A percentile compares a stretch with the other conserved stretches of the same genome.
phyloP scores from a whole-genome alignment of 2,113 vertebrate species.

The Rhadina sibilatrix region DNA sequence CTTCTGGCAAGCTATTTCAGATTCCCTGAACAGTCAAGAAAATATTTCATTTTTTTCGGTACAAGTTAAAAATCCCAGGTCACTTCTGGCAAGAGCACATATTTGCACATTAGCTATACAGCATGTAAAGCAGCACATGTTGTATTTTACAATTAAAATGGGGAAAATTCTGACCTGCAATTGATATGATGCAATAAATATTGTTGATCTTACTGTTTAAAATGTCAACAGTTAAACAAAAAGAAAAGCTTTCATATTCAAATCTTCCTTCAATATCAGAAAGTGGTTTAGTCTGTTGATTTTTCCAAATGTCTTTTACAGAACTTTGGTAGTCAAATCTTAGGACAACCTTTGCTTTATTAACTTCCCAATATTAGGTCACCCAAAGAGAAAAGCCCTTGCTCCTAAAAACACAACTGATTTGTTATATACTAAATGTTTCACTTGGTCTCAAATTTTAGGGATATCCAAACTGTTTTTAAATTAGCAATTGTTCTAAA shows the following conservation, averaged over 20 bases:
- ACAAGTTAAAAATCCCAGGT: neutral
- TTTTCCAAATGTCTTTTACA: neutral
- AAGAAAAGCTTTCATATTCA: neutral
- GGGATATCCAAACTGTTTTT: neutral
- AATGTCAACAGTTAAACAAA: neutral
- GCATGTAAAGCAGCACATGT: rapidly evolving
- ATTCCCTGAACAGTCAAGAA: neutral
- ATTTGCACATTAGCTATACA: neutral
- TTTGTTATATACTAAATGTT: neutral
- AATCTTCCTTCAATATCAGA: neutral
- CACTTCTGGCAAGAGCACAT: neutral
- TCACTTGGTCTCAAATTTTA: neutral
- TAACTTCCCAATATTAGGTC: neutral
- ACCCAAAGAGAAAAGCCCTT: neutral
- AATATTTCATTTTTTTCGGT: neutral
- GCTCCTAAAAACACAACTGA: neutral
- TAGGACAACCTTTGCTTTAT: neutral
- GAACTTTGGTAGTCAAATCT: neutral
- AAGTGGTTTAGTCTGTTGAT: neutral
- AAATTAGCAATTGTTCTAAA: neutral
- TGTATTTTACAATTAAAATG: neutral
- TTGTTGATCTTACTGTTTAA: neutral
- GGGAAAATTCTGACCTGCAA: neutral
- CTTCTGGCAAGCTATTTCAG: too few relatives aligned
- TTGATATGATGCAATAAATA: neutral